These are phyloP conservation scores for Adelges cooleyi DNA, from an alignment of 1,140 invertebrate species.

Conservation along the genomic window DNA sequence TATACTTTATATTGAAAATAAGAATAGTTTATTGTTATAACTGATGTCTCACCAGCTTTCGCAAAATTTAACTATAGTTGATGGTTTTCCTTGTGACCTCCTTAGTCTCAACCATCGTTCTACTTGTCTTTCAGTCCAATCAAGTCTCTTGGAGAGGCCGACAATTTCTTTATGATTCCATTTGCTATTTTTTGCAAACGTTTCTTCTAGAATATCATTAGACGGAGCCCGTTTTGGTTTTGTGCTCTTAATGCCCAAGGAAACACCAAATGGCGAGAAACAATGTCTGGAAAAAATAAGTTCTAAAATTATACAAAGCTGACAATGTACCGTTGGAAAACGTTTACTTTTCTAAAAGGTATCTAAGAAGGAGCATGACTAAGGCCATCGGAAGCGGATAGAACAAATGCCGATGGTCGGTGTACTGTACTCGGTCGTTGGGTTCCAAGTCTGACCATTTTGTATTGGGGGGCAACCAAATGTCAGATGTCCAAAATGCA, in stretches of 20 bases:
- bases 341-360: conserved; percentile 67
- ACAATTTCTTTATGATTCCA: conserved; percentile 65
- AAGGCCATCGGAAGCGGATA: conserved; percentile 72
- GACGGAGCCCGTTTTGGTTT: conserved; percentile 57
- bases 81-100: conserved; percentile 69
- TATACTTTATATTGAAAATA: not conserved
- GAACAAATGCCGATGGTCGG: conserved; percentile 64
- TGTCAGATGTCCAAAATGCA: conserved; percentile 65
- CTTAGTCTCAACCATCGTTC: conserved; percentile 80
- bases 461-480: conserved; percentile 82
- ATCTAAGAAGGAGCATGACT: conserved; percentile 58
- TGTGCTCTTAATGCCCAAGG: conserved; percentile 62
- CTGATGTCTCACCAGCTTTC: conserved; percentile 62
- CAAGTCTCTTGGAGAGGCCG: conserved; percentile 70
- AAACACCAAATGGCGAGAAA: conserved; percentile 62
- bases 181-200: conserved; percentile 51
- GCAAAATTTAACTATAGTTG: conserved; percentile 80
- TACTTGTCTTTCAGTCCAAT: conserved; percentile 76
- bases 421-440: conserved; percentile 61
- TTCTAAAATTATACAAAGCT: not conserved
- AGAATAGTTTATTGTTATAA: not conserved
- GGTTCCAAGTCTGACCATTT: conserved; percentile 78
- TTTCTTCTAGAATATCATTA: conserved; percentile 60
- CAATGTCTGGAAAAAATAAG: conserved; percentile 51
- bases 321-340: not conserved